Evolutionary conservation across 2,888 invertebrate species (phyloP).

Genomic region (Hirtodrosophila alboralis): DNA sequence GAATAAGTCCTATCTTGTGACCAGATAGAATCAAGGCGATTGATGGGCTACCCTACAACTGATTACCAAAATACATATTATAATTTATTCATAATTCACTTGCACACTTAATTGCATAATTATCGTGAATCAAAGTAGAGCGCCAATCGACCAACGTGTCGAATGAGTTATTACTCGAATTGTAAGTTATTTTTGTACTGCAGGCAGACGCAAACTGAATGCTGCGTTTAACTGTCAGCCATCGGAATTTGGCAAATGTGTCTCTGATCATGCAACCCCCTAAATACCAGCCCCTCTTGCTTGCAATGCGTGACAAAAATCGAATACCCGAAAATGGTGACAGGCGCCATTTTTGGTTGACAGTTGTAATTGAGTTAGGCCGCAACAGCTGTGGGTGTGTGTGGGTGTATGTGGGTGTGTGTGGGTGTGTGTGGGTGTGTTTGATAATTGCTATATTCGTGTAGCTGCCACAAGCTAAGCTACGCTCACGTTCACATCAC

Average conservation of each 20-base stretch:
- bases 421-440: conserved; percentile 18
- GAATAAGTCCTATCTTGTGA: too few relatives aligned
- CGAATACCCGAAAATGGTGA: conserved; percentile 55
- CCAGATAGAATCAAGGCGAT: too few relatives aligned
- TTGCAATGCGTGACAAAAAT: conserved; percentile 66
- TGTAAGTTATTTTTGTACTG: conserved; percentile 39
- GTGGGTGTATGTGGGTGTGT: conserved; percentile 7
- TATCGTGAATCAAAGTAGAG: conserved; percentile 30
- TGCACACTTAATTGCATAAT: conserved; percentile 20
- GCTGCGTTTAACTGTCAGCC: conserved; percentile 24
- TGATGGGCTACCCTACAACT: too few relatives aligned
- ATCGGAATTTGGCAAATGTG: conserved; percentile 65
- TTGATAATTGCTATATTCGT: conserved; percentile 64
- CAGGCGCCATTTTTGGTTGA: conserved; percentile 59
- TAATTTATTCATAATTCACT: too few relatives aligned
- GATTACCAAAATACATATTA: conserved; percentile 12
- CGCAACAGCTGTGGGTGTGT: conserved; percentile 29
- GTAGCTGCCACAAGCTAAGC: conserved; percentile 24
- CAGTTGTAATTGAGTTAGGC: conserved; percentile 69
- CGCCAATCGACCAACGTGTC: conserved; percentile 30
- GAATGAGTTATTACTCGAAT: conserved; percentile 57
- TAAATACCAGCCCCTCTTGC: conserved; percentile 17
- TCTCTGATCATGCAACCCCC: conserved; percentile 15
- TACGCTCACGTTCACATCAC: conserved; percentile 27
- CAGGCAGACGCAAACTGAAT: conserved; percentile 29